A percentile compares a stretch with the other conserved stretches of the same genome.
phyloP scores from a whole-genome alignment of 1,140 invertebrate species.

The Stegodyphus mimosarum region DNA sequence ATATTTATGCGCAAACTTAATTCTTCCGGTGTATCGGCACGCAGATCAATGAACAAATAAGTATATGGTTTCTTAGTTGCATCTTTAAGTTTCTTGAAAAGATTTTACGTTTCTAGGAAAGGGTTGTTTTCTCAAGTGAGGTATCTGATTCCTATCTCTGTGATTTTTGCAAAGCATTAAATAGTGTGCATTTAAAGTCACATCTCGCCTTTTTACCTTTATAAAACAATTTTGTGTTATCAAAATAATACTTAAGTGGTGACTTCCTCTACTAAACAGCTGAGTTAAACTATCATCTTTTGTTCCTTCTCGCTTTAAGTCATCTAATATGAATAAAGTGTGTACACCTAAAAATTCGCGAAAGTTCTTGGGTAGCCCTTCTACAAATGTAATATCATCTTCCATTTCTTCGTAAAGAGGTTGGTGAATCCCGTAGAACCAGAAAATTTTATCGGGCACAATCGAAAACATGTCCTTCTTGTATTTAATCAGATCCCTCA shows the following conservation, averaged over 20 bases:
- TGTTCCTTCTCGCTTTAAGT: neutral
- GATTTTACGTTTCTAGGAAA: neutral
- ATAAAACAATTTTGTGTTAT: neutral
- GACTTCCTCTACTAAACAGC: slow-evolving; percentile 4
- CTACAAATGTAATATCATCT: neutral
- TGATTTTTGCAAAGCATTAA: no score
- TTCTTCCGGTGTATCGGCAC: neutral
- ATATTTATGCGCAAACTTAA: neutral
- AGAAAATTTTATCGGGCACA: neutral
- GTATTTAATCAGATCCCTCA: neutral
- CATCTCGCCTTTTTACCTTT: slow-evolving; percentile 1
- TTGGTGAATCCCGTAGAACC: neutral
- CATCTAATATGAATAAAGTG: slow-evolving; percentile 1
- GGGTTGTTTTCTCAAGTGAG: no score
- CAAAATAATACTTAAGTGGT: neutral
- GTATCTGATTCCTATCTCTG: no score
- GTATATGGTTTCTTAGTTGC: slow-evolving; percentile 9
- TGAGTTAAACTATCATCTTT: neutral
- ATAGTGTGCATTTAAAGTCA: neutral
- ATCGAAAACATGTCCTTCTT: neutral
- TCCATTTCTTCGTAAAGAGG: neutral
- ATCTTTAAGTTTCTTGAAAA: slow-evolving; percentile 12
- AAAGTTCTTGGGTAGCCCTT: neutral
- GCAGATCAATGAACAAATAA: slow-evolving; percentile 25
- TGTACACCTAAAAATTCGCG: neutral